These are phyloP conservation scores for Drosophila aff. DNA, from an alignment of 1,140 invertebrate species.

Conservation along the genomic window DNA sequence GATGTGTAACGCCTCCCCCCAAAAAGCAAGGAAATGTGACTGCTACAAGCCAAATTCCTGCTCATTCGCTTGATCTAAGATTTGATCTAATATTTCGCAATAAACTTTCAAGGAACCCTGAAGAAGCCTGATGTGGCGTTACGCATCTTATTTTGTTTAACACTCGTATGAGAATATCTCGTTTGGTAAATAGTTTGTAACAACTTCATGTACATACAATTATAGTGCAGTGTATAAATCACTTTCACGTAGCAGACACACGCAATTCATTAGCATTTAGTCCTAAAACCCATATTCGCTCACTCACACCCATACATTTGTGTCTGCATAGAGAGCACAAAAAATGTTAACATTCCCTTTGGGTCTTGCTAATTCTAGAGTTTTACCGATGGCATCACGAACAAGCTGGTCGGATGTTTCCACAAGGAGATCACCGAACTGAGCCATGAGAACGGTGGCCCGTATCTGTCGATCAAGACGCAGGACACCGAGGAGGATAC, in stretches of 20 bases:
- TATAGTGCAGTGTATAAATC: conserved; percentile 8
- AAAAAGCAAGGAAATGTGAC: too few species aligned
- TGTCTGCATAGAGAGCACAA: background rate
- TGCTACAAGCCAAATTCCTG: too few species aligned
- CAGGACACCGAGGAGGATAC: conserved; percentile 32
- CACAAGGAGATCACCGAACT: conserved; percentile 64
- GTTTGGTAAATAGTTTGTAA: conserved; percentile 23
- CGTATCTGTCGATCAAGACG: conserved; percentile 56
- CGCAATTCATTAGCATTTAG: conserved; percentile 20
- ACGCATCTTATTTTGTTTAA: conserved; percentile 3
- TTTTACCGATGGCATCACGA: conserved; percentile 98
- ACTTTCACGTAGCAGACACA: conserved; percentile 22
- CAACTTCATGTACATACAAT: conserved; percentile 3
- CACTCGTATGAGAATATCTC: background rate
- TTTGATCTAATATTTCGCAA: too few species aligned
- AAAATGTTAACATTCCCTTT: conserved; percentile 2
- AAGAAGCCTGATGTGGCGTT: background rate
- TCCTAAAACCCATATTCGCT: conserved; percentile 19
- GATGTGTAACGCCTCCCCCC: background rate
- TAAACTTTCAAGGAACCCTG: too few species aligned
- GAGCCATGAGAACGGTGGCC: conserved; percentile 53
- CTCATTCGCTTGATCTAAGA: too few species aligned
- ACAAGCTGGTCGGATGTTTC: conserved; percentile 94
- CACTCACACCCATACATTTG: background rate
- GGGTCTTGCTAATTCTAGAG: conserved; percentile 86